Conservation (phyloP, 2,113 vertebrate species). For the Catharus minimus region DNA sequence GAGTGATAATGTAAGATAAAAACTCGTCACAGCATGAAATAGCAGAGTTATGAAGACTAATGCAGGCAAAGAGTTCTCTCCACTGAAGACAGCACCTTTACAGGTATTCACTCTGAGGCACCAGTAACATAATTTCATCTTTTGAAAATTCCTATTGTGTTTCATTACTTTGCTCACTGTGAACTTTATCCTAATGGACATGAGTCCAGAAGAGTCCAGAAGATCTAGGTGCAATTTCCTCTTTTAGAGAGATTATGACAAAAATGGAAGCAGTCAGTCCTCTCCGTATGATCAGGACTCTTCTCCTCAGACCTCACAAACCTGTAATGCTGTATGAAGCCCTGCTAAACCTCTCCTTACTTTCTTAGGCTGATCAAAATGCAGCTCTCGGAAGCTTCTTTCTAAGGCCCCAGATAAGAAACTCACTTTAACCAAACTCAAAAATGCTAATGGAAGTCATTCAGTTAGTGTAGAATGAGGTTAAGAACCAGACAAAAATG, state of each 20-base stretch:
- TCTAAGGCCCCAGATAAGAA: background rate
- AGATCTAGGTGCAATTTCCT: background rate
- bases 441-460: background rate
- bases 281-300: background rate
- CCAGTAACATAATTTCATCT: background rate
- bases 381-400: background rate
- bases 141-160: background rate
- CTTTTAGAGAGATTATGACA: background rate
- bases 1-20: background rate
- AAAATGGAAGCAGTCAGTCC: background rate
- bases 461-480: background rate
- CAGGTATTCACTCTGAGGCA: background rate
- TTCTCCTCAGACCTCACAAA: background rate
- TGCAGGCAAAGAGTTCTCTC: fast-evolving
- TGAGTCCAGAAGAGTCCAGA: background rate
- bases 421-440: background rate
- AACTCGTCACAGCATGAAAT: background rate
- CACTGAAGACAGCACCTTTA: background rate
- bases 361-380: background rate
- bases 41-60: background rate
- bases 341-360: background rate
- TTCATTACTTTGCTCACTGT: background rate
- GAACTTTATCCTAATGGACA: background rate
- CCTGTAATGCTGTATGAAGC: background rate
- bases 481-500: background rate